Base-by-base conservation (phyloP, 1,140 invertebrate species). In the Dryas iulia region DNA sequence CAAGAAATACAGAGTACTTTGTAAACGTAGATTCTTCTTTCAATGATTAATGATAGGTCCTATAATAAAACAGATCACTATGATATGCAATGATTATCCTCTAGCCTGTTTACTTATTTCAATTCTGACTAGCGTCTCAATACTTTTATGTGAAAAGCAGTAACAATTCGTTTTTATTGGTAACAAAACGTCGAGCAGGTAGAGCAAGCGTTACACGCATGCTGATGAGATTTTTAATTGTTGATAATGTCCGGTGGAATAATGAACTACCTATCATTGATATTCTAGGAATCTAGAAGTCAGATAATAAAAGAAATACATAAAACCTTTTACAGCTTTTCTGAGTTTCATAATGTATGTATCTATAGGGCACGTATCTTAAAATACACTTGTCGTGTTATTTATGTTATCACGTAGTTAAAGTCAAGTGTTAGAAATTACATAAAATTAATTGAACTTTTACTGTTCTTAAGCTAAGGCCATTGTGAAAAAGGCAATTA, bases 181-280 rank as follows among this genome's bases (percentile, higher is more conserved):
- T 78, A 83, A 87, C 86, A 81, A 84, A 87, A 82, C 75, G 73
- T 74, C 79, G 76, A 81, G 73, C 64, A 66, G 76, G 59, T 65
- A 76, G 58, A 54, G 1, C 65, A 72, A 8, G 39, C 69, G 74
- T 74, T 66, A 69, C 65, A 60, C 67, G 85, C 79, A 89, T 89
- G 86, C 84, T 71, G 68, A 89, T 77, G 77, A 80, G 81, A 83
- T 81, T 87, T 88, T 89, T 89, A 89, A 89, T 89, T 87, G 84
- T 82, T 80, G 56, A 21, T 52, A 61, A 69, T 71, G 76, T 76
- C 71, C 71, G 72, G 69, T 73, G 52, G 84, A 84, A 89, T 89
- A 83, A 82, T 77, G 75, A 84, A 82, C 64, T 67, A 84, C 81
- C 64, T 67, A 73, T 74, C 72, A 79, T 85, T 82, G 66, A 76